phyloP scores from a whole-genome alignment of 64 coral and sea anemone species.

The Dendronephthya gigantea region DNA sequence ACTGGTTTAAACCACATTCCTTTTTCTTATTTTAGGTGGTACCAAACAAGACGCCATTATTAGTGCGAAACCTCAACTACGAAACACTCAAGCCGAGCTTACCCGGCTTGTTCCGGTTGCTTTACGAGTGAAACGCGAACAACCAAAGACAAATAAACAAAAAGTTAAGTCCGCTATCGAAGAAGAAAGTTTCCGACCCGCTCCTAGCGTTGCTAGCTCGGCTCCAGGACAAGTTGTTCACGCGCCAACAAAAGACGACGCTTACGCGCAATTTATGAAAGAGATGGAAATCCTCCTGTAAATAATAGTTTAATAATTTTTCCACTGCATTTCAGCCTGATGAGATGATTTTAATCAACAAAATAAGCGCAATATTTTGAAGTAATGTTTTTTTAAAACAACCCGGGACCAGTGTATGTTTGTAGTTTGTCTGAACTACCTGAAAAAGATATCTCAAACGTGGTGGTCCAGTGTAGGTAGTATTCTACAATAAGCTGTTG shows the following conservation, averaged over 20 bases:
- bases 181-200: constrained; percentile 44
- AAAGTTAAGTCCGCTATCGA: constrained; percentile 25
- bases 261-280: constrained; percentile 95
- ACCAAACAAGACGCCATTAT: constrained; percentile 65
- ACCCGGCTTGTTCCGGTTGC: constrained; percentile 87
- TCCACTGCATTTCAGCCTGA: no score
- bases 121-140: constrained; percentile 81
- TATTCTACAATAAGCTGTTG: no score
- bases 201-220: constrained; percentile 42
- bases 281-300: constrained; percentile 97
- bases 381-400: no score
- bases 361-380: no score
- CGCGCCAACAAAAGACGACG: constrained; percentile 79
- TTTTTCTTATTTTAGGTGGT: not conserved
- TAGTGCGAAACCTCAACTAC: constrained; percentile 80
- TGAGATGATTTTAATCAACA: no score
- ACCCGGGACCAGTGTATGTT: no score
- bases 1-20: not conserved
- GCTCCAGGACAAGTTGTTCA: constrained; percentile 45
- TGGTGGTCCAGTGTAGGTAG: no score
- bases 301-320: no score
- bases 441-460: no score
- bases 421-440: no score
- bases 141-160: constrained; percentile 64
- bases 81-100: constrained; percentile 92